Evolutionary conservation across 2,797 vertebrate genomes (phyloP).

Genomic region (Euthynnus affinis): DNA sequence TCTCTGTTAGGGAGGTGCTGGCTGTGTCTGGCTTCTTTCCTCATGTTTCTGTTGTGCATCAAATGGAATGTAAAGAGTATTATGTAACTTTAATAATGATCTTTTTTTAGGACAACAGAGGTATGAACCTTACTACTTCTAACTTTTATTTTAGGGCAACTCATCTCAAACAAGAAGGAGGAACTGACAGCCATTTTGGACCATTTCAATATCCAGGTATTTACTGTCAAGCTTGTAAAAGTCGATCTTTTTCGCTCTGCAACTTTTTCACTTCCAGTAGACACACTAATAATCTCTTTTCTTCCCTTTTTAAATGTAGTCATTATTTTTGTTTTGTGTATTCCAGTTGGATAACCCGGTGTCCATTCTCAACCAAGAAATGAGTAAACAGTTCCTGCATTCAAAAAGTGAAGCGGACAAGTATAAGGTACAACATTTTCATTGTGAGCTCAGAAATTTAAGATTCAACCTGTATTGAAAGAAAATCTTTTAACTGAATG

Average conservation of each 20-base stretch:
- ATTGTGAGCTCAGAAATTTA: not conserved
- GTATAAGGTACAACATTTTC: constrained; percentile 55
- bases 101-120: not conserved
- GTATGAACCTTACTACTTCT: constrained; percentile 1
- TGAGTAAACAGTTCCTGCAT: constrained; percentile 85
- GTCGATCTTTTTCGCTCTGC: too few relatives aligned
- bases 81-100: not conserved
- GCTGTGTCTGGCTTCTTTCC: too few relatives aligned
- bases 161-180: constrained; percentile 69
- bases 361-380: constrained; percentile 84
- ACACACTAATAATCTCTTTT: not conserved
- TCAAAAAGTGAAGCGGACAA: constrained; percentile 83
- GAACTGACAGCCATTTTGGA: constrained; percentile 59
- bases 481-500: not conserved
- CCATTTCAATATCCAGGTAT: constrained; percentile 72
- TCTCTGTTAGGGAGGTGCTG: not conserved
- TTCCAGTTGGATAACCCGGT: constrained; percentile 80
- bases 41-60: too few relatives aligned
- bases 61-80: too few relatives aligned
- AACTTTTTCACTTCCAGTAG: not conserved
- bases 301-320: not conserved
- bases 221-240: not conserved
- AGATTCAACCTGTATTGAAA: not conserved
- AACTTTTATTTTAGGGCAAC: constrained; percentile 48
- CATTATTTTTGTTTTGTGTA: constrained; percentile 5